Percentiles rank a stretch among this genome's conserved stretches.
Conservation (phyloP, 2,113 vertebrate genomes). For the Puntigrus tetrazona region DNA sequence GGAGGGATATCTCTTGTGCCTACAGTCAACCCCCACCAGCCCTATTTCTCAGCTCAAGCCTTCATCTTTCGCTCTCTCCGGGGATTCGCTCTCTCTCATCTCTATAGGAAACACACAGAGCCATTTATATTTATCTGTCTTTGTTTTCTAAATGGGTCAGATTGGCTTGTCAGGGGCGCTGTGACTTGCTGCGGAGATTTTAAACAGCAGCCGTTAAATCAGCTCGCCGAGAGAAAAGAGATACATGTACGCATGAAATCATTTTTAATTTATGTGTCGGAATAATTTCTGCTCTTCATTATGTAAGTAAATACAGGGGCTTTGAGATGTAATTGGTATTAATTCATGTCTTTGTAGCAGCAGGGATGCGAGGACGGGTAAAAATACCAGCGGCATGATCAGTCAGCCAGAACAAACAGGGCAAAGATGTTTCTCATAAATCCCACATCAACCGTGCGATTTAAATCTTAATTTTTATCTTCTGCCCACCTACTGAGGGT, state of each 20-base stretch:
- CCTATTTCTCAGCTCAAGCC: background rate
- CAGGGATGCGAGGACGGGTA: constrained; percentile 64
- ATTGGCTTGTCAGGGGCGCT: constrained; percentile 38
- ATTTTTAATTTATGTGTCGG: constrained; percentile 64
- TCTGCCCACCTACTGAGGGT: constrained; percentile 7
- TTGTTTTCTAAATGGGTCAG: constrained; percentile 55
- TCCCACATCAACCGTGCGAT: background rate
- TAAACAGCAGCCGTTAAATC: constrained; percentile 31
- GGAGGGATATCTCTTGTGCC: background rate
- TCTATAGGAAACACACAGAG: constrained; percentile 27
- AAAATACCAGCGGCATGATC: constrained; percentile 49
- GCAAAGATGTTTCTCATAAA: constrained; percentile 21
- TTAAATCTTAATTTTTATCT: background rate
- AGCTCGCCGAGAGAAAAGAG: constrained; percentile 50
- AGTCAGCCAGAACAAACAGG: constrained; percentile 31
- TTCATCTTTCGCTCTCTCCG: constrained; percentile 22
- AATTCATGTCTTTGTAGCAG: constrained; percentile 70
- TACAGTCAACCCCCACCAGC: background rate
- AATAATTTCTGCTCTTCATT: constrained; percentile 70
- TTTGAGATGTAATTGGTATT: constrained; percentile 72
- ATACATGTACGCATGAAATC: constrained; percentile 67
- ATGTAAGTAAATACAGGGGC: constrained; percentile 71
- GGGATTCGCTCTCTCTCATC: constrained; percentile 21
- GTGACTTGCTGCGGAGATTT: constrained; percentile 23
- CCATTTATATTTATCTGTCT: constrained; percentile 42